Evolutionary conservation across 1,140 invertebrate genomes (phyloP).

Genomic region (Brachionus plicatilis): DNA sequence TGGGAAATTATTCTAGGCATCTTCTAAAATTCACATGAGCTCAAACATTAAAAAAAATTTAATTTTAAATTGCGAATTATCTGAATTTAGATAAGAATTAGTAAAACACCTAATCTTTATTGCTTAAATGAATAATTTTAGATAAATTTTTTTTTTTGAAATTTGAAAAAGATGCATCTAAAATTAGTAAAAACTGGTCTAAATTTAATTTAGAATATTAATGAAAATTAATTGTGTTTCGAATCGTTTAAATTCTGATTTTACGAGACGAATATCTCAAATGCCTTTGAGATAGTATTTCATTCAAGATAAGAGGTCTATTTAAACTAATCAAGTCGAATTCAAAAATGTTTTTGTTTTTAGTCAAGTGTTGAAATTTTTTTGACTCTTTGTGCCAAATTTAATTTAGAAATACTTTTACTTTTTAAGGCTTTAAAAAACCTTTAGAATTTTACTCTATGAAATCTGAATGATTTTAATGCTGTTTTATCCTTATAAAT

Average conservation of each 20-base stretch:
- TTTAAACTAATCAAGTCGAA: neutral
- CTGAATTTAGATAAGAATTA: neutral
- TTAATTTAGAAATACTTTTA: neutral
- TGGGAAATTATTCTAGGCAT: constrained; percentile 20
- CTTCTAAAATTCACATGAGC: constrained; percentile 23
- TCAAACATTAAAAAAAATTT: neutral
- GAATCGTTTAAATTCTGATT: neutral
- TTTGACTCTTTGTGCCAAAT: neutral
- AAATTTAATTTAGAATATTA: neutral
- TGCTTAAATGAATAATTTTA: neutral
- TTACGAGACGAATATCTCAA: neutral
- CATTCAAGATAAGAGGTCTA: neutral
- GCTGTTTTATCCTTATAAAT: too few species aligned
- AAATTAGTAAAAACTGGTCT: neutral
- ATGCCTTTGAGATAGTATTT: neutral
- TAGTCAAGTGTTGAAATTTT: neutral
- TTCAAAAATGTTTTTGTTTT: neutral
- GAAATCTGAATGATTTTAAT: neutral
- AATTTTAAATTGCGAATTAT: neutral
- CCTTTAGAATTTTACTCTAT: neutral
- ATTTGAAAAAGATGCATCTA: neutral
- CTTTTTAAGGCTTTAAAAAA: neutral
- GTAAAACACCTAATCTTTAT: neutral
- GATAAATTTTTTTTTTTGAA: neutral
- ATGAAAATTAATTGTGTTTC: neutral